Percentiles rank a stretch among this genome's conserved stretches.
Conservation (phyloP, 1,140 invertebrate genomes). For the Eufriesea mexicana region DNA sequence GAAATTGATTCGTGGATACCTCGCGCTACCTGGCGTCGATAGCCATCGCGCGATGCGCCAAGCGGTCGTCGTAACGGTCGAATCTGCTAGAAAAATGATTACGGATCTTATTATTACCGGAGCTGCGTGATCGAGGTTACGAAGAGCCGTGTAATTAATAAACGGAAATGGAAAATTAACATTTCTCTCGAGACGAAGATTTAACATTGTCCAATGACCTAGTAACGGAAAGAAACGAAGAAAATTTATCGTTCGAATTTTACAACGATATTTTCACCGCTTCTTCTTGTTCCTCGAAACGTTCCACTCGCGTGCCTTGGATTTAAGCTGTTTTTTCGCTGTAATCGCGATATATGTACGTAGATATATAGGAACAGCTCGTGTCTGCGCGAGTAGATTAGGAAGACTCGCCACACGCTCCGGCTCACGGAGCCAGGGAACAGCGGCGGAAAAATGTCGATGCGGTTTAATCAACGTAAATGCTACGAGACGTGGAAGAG, state of each 20-base stretch:
- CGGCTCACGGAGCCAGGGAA: conserved; percentile 8
- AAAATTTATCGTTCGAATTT: background rate
- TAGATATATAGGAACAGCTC: background rate
- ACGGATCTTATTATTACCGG: no score
- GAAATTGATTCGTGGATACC: background rate
- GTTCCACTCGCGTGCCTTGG: background rate
- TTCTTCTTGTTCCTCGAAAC: background rate
- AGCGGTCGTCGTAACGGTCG: no score
- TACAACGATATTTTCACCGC: background rate
- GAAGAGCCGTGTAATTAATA: background rate
- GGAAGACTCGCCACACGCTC: background rate
- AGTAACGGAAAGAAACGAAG: no score
- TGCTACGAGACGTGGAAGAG: background rate
- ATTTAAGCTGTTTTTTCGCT: background rate
- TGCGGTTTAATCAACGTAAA: conserved; percentile 20
- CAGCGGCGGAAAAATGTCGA: conserved; percentile 8
- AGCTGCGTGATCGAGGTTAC: background rate
- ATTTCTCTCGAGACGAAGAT: background rate
- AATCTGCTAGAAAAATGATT: no score
- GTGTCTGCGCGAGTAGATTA: background rate
- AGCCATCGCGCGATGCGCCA: background rate
- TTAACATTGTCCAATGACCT: no score
- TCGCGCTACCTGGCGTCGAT: background rate
- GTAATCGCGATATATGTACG: no score
- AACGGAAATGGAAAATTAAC: background rate